Evolutionary conservation across 2,797 vertebrate species (phyloP), one percentile per base, ranked within the genome.

Genomic region (Galaxias olidus): DNA sequence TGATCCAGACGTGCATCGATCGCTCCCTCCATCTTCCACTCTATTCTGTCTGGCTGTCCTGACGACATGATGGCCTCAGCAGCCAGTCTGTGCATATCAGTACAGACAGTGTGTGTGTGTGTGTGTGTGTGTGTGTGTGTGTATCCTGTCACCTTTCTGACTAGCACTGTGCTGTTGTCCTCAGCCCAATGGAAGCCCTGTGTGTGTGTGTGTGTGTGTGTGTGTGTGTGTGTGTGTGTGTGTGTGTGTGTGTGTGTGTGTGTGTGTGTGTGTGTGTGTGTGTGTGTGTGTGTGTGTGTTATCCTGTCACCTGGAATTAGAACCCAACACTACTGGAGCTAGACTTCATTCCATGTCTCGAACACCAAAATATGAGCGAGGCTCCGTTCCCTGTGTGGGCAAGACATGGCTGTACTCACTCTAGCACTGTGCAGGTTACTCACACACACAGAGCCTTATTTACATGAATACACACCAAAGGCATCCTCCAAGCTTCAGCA

Each of bases 191-290:
- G n/a, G n/a, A 10, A 14, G 8, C 15, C 9, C 49, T 12, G n/a
- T 54, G 43, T 13, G 17, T 55, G 66, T 15, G 9, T 6, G 1
- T 71, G 8, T 14, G 9, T 43, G 40, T 45, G 47, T 63, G 15
- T 4, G 20, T 63, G 51, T 62, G 54, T 57, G 43, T 42, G 48
- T 13, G 40, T 62, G 59, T 30, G 42, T 46, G 51, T 63, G 42
- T 48, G 50, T 41, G 45, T 47, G 5, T 56, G 63, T 42, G 53
- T 43, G 13, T 65, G 47, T 15, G 48, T 64, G 18, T 40, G 9
- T 47, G 45, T 52, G 18, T 46, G 51, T 19, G 43, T 41, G 12
- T 46, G 61, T 46, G 15, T 17, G 13, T 15, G 46, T 61, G 47
- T 50, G 19, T 40, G 14, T 30, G 14, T 49, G 18, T 40, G 40